Conservation (phyloP, 2,797 vertebrate species). For the Nyctibius grandis region DNA sequence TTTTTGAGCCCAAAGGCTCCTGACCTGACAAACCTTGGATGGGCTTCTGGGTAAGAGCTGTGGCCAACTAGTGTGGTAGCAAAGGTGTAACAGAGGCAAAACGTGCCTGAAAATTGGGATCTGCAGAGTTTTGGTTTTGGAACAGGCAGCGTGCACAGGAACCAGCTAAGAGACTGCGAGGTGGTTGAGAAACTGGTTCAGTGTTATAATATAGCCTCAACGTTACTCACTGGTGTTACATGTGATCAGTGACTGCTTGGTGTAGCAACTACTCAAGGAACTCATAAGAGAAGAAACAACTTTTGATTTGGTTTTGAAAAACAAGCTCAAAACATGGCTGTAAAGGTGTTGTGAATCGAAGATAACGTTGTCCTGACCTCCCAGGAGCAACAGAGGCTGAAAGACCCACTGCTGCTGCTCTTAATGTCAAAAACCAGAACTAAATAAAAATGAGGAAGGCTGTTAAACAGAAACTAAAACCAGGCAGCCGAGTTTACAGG, state of each 20-base stretch:
- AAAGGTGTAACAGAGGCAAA: not conserved
- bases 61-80: not conserved
- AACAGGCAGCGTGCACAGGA: fast-evolving
- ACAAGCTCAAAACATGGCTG: not conserved
- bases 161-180: not conserved
- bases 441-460: not conserved
- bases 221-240: not conserved
- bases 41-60: not conserved
- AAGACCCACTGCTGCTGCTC: not conserved
- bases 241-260: not conserved
- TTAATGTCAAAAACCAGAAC: not conserved
- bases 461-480: not conserved
- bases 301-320: not conserved
- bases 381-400: not conserved
- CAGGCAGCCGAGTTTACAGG: not conserved
- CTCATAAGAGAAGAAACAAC: not conserved
- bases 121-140: not conserved
- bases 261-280: not conserved
- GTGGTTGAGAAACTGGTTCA: not conserved
- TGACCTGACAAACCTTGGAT: not conserved
- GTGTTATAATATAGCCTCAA: not conserved
- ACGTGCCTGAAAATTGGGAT: not conserved
- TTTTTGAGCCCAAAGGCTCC: not conserved
- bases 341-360: not conserved
- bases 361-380: not conserved